A percentile compares a stretch with the other conserved stretches of the same genome.
These are phyloP conservation scores for Thryonomys swinderianus DNA, from an alignment of 2,113 vertebrate genomes.

Conservation along the genomic window DNA sequence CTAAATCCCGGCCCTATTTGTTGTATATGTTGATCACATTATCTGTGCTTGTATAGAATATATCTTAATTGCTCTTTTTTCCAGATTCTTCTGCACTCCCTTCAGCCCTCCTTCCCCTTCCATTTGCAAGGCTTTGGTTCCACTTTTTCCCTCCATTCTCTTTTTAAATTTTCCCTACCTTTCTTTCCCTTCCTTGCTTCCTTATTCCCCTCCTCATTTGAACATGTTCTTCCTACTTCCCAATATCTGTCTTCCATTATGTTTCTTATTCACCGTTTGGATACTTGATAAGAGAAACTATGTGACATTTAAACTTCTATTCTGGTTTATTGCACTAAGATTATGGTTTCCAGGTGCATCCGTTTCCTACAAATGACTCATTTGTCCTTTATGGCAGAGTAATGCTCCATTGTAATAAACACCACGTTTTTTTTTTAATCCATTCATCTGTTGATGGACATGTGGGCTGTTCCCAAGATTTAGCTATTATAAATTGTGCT, in stretches of 20 bases:
- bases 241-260: no score
- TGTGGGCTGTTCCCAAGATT: neutral
- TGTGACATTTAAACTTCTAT: no score
- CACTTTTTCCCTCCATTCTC: no score
- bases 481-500: neutral
- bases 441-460: neutral
- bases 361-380: neutral
- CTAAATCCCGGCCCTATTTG: no score
- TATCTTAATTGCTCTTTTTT: neutral
- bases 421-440: neutral
- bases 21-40: neutral
- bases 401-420: neutral
- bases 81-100: neutral
- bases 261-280: no score
- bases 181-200: no score
- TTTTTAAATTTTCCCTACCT: no score
- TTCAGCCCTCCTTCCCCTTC: neutral
- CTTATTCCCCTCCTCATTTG: no score
- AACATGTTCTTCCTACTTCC: no score
- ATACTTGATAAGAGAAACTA: no score
- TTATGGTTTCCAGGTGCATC: neutral
- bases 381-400: neutral
- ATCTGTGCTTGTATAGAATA: neutral
- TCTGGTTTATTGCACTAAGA: no score
- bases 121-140: no score